phyloP scores from a whole-genome alignment of 2,113 vertebrate genomes.

The Psittacus erithacus region DNA sequence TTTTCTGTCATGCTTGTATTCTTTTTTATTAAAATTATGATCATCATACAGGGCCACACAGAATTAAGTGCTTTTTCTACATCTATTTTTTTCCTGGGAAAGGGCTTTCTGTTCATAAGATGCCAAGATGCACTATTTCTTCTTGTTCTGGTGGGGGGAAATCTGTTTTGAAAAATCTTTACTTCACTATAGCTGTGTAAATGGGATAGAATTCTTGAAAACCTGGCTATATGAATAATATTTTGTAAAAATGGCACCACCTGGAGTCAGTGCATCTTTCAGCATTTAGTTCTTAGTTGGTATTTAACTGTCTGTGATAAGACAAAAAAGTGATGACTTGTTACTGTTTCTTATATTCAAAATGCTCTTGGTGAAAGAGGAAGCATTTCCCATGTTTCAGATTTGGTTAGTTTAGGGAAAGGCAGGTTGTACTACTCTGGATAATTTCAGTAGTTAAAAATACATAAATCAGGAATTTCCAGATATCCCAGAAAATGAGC shows the following conservation, averaged over 20 bases:
- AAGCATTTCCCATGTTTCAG: not conserved
- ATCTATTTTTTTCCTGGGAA: not conserved
- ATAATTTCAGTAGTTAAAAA: not conserved
- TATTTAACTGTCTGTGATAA: not conserved
- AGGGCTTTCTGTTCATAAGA: not conserved
- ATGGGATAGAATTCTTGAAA: not conserved
- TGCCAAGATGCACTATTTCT: not conserved
- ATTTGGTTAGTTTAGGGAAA: not conserved
- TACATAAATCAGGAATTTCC: not conserved
- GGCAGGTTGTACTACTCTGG: not conserved
- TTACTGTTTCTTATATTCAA: not conserved
- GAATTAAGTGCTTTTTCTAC: not conserved
- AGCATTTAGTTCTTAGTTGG: not conserved
- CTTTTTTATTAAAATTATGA: not conserved
- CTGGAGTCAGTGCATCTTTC: not conserved
- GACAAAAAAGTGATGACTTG: not conserved
- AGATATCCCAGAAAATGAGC: not conserved
- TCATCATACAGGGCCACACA: not conserved
- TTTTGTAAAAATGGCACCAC: not conserved
- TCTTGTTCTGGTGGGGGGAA: not conserved
- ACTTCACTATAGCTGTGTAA: not conserved
- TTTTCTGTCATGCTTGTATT: not conserved
- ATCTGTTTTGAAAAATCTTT: not conserved
- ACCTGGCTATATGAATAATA: not conserved
- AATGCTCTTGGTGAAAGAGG: not conserved